Evolutionary conservation across 2,113 vertebrate genomes (phyloP).

Genomic region (Tapirus terrestris): DNA sequence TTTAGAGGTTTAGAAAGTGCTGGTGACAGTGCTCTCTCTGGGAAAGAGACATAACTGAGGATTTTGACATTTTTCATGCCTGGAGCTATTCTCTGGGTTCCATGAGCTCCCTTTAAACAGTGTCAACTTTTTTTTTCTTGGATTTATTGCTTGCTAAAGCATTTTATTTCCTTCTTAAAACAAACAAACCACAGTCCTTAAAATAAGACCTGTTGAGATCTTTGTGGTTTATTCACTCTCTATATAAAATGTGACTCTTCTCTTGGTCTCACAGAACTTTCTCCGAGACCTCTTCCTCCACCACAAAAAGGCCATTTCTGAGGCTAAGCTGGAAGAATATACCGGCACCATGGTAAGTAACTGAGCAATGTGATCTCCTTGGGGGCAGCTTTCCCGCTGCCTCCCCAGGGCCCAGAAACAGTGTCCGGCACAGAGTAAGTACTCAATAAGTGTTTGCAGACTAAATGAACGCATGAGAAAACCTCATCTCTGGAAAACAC

Average conservation of each 20-base stretch:
- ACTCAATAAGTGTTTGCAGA: not conserved
- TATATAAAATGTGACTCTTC: not conserved
- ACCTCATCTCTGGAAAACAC: not conserved
- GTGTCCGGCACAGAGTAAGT: too few relatives aligned
- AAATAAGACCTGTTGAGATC: not conserved
- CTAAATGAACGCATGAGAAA: not conserved
- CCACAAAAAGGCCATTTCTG: conserved; percentile 89
- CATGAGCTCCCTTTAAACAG: not conserved
- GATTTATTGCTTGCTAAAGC: not conserved
- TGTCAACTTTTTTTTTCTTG: not conserved
- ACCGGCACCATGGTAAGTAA: conserved; percentile 93
- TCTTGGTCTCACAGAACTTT: conserved; percentile 88
- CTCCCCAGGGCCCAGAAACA: not conserved
- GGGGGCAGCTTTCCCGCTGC: rapidly evolving
- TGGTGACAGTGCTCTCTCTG: not conserved
- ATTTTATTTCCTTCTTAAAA: not conserved
- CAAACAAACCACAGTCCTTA: not conserved
- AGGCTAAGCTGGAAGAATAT: conserved; percentile 93
- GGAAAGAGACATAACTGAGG: not conserved
- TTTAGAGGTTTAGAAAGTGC: not conserved
- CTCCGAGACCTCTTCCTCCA: conserved; percentile 93
- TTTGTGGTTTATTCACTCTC: not conserved
- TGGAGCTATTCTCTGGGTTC: not conserved
- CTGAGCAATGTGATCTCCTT: rapidly evolving
- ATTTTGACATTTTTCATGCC: not conserved